Conservation (phyloP, 2,797 vertebrate genomes). For the Chaunax sp. region DNA sequence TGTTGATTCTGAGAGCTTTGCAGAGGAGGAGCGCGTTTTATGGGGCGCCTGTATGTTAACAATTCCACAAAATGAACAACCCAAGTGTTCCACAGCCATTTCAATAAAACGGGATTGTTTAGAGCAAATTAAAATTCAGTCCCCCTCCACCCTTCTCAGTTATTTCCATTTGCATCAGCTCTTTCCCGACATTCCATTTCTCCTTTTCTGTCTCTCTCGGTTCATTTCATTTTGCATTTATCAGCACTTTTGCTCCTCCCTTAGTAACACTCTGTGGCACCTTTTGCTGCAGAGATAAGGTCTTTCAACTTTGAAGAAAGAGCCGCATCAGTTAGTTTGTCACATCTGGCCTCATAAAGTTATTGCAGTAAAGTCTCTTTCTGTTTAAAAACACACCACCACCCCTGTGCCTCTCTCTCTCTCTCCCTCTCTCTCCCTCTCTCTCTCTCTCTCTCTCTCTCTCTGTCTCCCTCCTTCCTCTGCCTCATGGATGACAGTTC, state of each 20-base stretch:
- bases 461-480: slow-evolving; percentile 16
- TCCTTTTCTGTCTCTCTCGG: slow-evolving; percentile 18
- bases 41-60: slow-evolving; percentile 13
- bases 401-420: slow-evolving; percentile 2
- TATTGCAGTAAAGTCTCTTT: slow-evolving; percentile 29
- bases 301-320: slow-evolving; percentile 35
- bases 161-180: slow-evolving; percentile 27
- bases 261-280: slow-evolving; percentile 15
- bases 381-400: slow-evolving; percentile 50
- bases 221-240: slow-evolving; percentile 51
- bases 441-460: slow-evolving; percentile 15
- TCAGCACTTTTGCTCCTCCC: slow-evolving; percentile 42
- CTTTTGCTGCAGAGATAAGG: slow-evolving; percentile 45
- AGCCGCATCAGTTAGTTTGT: slow-evolving; percentile 22
- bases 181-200: not conserved
- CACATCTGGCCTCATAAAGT: slow-evolving; percentile 54
- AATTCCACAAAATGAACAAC: slow-evolving; percentile 35
- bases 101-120: slow-evolving; percentile 50
- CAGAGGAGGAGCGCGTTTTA: slow-evolving; percentile 28
- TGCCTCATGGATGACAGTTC: slow-evolving; percentile 63
- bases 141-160: slow-evolving; percentile 7
- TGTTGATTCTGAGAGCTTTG: slow-evolving; percentile 24
- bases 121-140: slow-evolving; percentile 37
- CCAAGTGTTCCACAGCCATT: slow-evolving; percentile 34
- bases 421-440: not conserved